Evolutionary conservation across 2,113 vertebrate species (phyloP).

Genomic region (Rhinichthys klamathensis): DNA sequence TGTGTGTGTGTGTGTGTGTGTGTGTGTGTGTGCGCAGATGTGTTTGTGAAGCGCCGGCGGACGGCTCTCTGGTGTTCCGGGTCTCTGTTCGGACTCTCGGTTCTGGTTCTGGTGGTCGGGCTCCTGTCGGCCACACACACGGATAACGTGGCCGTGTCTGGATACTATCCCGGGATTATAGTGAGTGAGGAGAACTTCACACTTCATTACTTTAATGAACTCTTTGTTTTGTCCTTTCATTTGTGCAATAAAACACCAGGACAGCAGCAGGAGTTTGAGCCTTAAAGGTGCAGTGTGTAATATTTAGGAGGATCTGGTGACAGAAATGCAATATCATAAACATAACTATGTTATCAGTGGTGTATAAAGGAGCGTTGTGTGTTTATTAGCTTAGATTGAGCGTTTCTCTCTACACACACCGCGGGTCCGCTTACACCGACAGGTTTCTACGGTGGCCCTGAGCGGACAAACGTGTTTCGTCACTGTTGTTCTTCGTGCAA

Average conservation of each 20-base stretch:
- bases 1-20: no score
- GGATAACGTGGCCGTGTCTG: constrained; percentile 87
- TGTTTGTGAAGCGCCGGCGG: constrained; percentile 82
- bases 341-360: no score
- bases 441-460: no score
- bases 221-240: not conserved
- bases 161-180: constrained; percentile 92
- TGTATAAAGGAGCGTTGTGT: no score
- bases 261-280: not conserved
- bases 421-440: no score
- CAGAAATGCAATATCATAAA: no score
- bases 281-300: not conserved
- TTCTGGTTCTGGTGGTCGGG: constrained; percentile 85
- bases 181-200: constrained; percentile 76
- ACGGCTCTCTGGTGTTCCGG: constrained; percentile 85
- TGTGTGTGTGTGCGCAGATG: constrained; percentile 66
- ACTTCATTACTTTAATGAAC: not conserved
- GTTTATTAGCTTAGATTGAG: no score
- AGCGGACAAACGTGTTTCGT: no score
- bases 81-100: constrained; percentile 79
- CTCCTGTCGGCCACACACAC: constrained; percentile 88
- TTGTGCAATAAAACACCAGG: not conserved
- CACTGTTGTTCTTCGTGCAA: no score
- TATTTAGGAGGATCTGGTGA: no score
- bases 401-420: no score